Percentiles rank a stretch among this genome's conserved stretches.
Evolutionary conservation across 2,113 vertebrate genomes (phyloP).

Genomic region (Canis aureus): DNA sequence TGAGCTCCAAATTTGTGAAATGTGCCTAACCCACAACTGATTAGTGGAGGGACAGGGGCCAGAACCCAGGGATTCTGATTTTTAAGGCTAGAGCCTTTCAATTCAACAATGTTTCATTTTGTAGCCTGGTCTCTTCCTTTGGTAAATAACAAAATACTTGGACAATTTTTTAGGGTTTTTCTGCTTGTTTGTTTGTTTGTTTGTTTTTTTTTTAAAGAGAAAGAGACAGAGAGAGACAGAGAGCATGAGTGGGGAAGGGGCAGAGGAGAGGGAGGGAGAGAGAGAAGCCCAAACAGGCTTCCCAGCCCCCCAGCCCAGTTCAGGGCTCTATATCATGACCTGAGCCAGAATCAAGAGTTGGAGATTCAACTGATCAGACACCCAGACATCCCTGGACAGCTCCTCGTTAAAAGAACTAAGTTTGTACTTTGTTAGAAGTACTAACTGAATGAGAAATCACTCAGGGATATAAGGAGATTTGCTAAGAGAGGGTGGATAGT

Average conservation of each 20-base stretch:
- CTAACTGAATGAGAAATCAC: not conserved
- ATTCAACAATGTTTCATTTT: not conserved
- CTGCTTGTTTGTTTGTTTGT: not conserved
- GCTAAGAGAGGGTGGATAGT: not conserved
- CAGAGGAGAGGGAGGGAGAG: not conserved
- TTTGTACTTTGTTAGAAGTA: constrained; percentile 36
- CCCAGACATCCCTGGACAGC: not conserved
- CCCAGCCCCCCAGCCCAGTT: not conserved
- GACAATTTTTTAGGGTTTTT: not conserved
- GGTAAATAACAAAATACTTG: constrained; percentile 7
- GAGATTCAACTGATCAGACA: not conserved
- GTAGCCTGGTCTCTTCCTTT: not conserved
- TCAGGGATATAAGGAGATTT: not conserved
- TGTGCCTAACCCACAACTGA: not conserved
- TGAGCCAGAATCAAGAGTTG: not conserved
- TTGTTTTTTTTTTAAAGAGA: no score
- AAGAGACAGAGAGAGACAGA: not conserved
- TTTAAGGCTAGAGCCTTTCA: not conserved
- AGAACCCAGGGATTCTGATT: not conserved
- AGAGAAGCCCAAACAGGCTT: not conserved
- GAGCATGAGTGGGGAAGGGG: not conserved
- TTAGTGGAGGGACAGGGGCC: not conserved
- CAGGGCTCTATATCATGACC: not conserved
- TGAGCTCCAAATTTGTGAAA: not conserved
- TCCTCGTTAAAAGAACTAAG: not conserved